Evolutionary conservation across 2,113 vertebrate genomes (phyloP).

Genomic region (Pangasianodon hypophthalmus): DNA sequence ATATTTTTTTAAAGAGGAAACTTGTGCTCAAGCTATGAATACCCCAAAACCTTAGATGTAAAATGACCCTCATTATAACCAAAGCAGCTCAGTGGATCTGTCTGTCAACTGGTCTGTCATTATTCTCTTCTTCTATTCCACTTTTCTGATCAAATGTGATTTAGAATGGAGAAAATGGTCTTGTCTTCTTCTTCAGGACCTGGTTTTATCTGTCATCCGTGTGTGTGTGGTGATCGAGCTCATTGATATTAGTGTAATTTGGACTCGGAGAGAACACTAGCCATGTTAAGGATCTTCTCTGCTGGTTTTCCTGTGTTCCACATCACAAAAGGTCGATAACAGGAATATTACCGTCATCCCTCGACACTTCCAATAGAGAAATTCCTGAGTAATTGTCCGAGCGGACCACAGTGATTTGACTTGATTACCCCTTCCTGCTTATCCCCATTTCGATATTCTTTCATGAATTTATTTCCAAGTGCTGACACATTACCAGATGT

Average conservation of each 20-base stretch:
- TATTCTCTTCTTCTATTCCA: not conserved
- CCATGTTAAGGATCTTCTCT: conserved; percentile 52
- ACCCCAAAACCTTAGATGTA: conserved; percentile 5
- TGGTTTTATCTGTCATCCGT: conserved; percentile 76
- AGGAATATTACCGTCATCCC: conserved; percentile 78
- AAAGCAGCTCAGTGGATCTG: not conserved
- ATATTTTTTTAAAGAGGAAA: conserved; percentile 8
- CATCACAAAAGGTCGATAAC: conserved; percentile 82
- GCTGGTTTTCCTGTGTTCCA: conserved; percentile 71
- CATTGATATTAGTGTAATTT: conserved; percentile 80
- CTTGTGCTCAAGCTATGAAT: not conserved
- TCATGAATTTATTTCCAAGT: conserved; percentile 55
- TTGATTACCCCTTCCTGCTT: conserved; percentile 55
- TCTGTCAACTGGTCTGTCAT: conserved; percentile 12
- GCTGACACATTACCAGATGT: conserved; percentile 50
- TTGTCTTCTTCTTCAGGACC: conserved; percentile 55
- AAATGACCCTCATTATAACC: not conserved
- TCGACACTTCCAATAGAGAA: conserved; percentile 86
- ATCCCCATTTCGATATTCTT: conserved; percentile 48
- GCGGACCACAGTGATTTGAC: conserved; percentile 65
- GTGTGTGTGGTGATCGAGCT: conserved; percentile 73
- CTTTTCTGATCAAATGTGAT: conserved; percentile 25
- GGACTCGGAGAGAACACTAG: conserved; percentile 64
- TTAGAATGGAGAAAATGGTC: conserved; percentile 20
- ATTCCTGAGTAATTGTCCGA: conserved; percentile 84